phyloP scores from a whole-genome alignment of 2,113 vertebrate genomes.

The Cyprinodon tularosa region DNA sequence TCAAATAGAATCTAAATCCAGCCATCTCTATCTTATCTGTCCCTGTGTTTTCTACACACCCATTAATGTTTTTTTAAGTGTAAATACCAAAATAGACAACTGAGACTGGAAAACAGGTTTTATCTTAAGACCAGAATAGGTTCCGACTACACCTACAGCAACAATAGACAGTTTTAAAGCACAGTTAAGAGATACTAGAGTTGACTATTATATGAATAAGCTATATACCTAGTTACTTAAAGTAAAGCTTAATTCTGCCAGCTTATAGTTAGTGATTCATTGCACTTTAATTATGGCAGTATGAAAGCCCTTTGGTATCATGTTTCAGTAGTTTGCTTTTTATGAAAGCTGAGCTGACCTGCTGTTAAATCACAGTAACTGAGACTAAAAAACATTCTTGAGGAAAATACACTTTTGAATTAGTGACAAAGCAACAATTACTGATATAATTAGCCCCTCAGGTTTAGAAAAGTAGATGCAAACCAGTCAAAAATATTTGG shows the following conservation, averaged over 20 bases:
- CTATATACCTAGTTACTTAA: constrained; percentile 26
- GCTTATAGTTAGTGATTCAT: constrained; percentile 32
- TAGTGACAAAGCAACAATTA: constrained; percentile 20
- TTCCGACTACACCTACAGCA: neutral
- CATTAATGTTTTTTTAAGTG: constrained; percentile 42
- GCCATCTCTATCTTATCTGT: constrained; percentile 70
- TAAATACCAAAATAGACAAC: constrained; percentile 5
- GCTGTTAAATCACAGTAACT: constrained; percentile 40
- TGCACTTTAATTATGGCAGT: constrained; percentile 65
- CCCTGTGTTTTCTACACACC: constrained; percentile 23
- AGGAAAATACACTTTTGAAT: constrained; percentile 14
- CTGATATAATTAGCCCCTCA: neutral
- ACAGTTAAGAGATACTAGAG: neutral
- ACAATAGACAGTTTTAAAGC: neutral
- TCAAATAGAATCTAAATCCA: constrained; percentile 46
- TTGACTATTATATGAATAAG: constrained; percentile 16
- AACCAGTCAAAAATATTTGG: neutral
- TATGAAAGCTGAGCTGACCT: constrained; percentile 45
- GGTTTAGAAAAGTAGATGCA: fast-evolving
- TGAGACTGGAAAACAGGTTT: neutral
- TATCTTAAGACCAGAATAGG: neutral
- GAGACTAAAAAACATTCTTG: constrained; percentile 39
- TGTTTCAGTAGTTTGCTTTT: constrained; percentile 49
- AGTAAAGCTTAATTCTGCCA: constrained; percentile 11
- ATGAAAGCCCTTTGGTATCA: constrained; percentile 27